Percentiles rank a stretch among this genome's conserved stretches.
Conservation (phyloP, 2,797 vertebrate species). For the Danio aesculapii region DNA sequence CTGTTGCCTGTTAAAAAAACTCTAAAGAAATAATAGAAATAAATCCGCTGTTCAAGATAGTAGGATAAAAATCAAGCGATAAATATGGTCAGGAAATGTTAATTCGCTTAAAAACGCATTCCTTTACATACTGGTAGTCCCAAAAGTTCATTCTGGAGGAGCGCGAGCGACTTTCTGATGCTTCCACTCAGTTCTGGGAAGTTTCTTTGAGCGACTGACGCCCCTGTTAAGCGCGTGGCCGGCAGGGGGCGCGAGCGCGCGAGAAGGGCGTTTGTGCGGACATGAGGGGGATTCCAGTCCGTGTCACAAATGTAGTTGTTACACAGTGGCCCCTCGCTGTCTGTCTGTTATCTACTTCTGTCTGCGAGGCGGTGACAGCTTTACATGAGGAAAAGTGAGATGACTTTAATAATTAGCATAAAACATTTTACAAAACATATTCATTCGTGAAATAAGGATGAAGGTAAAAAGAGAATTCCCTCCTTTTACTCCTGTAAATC, state of each 20-base stretch:
- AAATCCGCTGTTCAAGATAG: neutral
- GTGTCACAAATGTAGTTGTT: conserved; percentile 2
- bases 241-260: conserved; percentile 43
- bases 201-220: conserved; percentile 47
- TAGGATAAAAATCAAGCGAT: neutral
- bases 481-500: no score
- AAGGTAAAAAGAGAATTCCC: no score
- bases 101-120: neutral
- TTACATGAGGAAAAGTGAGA: neutral
- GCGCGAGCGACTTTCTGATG: conserved; percentile 32
- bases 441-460: no score
- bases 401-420: no score
- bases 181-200: conserved; percentile 16
- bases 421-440: no score
- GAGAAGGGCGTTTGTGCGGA: neutral
- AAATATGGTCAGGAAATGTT: neutral
- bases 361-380: no score
- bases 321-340: conserved; percentile 3
- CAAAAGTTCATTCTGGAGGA: conserved; percentile 15
- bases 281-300: conserved; percentile 1
- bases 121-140: neutral
- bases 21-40: neutral
- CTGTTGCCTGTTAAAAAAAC: neutral
- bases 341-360: neutral
- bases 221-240: conserved; percentile 40